Evolutionary conservation across 2,113 vertebrate species (phyloP).

Genomic region (Microtus ochrogaster): DNA sequence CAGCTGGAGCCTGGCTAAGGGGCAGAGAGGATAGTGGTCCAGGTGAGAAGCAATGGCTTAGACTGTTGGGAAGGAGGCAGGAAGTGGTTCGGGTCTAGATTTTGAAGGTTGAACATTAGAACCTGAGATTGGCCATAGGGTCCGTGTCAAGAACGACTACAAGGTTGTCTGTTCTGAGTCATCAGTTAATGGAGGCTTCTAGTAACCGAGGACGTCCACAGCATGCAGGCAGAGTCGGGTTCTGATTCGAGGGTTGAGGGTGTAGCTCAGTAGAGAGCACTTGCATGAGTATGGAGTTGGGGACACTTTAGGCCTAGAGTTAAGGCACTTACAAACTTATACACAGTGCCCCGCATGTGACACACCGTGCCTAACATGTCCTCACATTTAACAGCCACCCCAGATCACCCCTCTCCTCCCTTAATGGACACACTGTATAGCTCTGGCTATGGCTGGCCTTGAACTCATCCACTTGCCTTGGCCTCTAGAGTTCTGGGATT

Average conservation of each 20-base stretch:
- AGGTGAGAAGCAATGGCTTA: not conserved
- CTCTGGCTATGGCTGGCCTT: not conserved
- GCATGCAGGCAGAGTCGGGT: not conserved
- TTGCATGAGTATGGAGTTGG: not conserved
- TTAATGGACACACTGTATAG: too few relatives aligned
- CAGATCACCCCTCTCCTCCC: too few relatives aligned
- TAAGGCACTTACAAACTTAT: not conserved
- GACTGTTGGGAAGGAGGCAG: not conserved
- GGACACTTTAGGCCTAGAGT: not conserved
- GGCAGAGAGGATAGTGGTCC: not conserved
- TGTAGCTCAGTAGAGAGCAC: not conserved
- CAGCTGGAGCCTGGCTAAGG: not conserved
- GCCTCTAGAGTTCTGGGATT: not conserved
- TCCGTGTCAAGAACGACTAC: not conserved
- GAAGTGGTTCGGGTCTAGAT: not conserved
- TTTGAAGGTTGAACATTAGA: constrained; percentile 15
- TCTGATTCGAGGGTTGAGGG: not conserved
- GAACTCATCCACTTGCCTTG: not conserved
- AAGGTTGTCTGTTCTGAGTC: not conserved
- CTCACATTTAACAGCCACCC: not conserved
- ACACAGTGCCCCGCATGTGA: not conserved
- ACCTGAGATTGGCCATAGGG: not conserved
- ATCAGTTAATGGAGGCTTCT: not conserved
- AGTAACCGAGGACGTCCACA: not conserved
- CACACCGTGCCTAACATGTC: not conserved